Conservation (phyloP, 2,113 vertebrate genomes). For the Hippopotamus amphibius region DNA sequence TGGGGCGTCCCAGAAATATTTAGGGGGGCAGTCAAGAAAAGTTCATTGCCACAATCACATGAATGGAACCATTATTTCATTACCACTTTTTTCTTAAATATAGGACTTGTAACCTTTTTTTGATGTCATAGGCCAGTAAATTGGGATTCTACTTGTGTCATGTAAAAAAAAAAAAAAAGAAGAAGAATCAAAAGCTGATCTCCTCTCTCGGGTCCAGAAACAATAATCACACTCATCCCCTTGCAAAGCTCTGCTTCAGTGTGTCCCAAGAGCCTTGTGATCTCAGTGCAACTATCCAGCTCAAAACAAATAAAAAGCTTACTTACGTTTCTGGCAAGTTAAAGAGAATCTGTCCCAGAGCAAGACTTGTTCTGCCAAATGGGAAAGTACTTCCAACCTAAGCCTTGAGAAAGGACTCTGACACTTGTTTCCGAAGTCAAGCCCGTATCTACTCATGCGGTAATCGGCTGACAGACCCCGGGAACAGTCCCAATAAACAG, state of each 20-base stretch:
- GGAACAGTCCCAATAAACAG: neutral
- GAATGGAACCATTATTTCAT: neutral
- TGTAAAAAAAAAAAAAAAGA: neutral
- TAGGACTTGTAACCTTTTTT: neutral
- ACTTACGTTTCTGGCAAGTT: neutral
- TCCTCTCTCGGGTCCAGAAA: neutral
- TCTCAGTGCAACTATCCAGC: neutral
- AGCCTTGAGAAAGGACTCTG: neutral
- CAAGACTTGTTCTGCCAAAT: neutral
- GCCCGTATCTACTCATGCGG: neutral
- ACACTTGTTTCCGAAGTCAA: neutral
- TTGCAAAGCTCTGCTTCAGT: neutral
- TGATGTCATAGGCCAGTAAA: neutral
- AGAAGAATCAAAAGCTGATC: neutral
- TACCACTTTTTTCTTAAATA: neutral
- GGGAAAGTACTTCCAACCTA: neutral
- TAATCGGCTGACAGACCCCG: neutral
- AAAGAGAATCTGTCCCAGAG: neutral
- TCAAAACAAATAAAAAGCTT: neutral
- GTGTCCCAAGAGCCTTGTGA: neutral
- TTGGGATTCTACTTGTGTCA: neutral
- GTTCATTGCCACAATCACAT: neutral
- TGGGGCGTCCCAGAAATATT: neutral
- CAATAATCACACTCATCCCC: neutral
- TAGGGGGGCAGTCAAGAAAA: neutral